phyloP scores from a whole-genome alignment of 2,888 invertebrate species.

The Mythimna loreyi region DNA sequence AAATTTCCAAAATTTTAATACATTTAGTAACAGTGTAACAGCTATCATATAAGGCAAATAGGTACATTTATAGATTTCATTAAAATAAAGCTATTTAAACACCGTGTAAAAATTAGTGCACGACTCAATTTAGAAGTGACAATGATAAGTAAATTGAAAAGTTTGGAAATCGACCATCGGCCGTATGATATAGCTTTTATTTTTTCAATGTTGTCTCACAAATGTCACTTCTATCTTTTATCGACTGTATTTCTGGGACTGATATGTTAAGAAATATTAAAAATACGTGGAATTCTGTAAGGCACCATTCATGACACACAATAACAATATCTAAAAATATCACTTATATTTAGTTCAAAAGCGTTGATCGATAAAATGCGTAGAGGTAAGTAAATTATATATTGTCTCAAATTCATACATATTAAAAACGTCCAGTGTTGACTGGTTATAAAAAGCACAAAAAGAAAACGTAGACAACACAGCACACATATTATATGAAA shows the following conservation, averaged over 20 bases:
- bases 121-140: slow-evolving; percentile 33
- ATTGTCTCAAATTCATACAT: slow-evolving; percentile 18
- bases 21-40: slow-evolving; percentile 60
- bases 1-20: slow-evolving; percentile 47
- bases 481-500: slow-evolving; percentile 1
- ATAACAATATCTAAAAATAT: slow-evolving; percentile 40
- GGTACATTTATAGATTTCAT: slow-evolving; percentile 20
- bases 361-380: slow-evolving; percentile 37
- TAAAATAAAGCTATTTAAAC: slow-evolving; percentile 17
- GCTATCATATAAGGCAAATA: slow-evolving; percentile 32
- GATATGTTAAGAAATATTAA: slow-evolving; percentile 39
- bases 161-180: neutral
- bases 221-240: slow-evolving; percentile 36
- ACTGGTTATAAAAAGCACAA: slow-evolving; percentile 6
- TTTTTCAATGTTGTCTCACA: neutral
- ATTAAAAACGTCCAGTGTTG: neutral
- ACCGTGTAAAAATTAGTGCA: slow-evolving; percentile 36
- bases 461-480: slow-evolving; percentile 15
- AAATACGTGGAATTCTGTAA: slow-evolving; percentile 53
- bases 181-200: neutral
- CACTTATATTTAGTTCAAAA: slow-evolving; percentile 20
- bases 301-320: slow-evolving; percentile 50
- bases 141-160: neutral
- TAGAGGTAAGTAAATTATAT: slow-evolving; percentile 17
- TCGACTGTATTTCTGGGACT: slow-evolving; percentile 2